Evolutionary conservation across 2,888 invertebrate genomes (phyloP).

Genomic region (Himalopsyche kuldschensis): DNA sequence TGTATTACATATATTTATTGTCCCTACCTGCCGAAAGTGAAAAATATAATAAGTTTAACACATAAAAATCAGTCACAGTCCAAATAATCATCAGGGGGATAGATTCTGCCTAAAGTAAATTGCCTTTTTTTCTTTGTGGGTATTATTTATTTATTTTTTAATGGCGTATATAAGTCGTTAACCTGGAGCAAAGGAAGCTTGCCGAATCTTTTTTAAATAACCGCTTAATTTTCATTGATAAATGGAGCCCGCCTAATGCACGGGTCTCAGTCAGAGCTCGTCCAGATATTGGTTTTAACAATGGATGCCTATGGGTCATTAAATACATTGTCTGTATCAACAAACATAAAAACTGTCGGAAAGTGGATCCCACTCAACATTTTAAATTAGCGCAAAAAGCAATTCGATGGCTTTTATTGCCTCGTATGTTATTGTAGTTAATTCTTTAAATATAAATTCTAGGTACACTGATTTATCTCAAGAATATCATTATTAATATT

Average conservation of each 20-base stretch:
- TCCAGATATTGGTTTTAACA: constrained; percentile 6
- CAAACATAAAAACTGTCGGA: constrained; percentile 6
- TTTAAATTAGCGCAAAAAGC: not conserved
- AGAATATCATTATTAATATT: too few species aligned
- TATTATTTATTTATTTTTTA: constrained; percentile 14
- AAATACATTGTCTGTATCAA: constrained; percentile 21
- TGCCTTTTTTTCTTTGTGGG: constrained; percentile 6
- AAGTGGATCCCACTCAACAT: not conserved
- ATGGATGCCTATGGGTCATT: constrained; percentile 17
- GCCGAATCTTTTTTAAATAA: constrained; percentile 38
- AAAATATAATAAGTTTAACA: not conserved
- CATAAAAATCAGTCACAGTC: not conserved
- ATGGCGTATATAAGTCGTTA: constrained; percentile 33
- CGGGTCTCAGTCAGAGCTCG: not conserved
- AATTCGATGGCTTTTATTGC: not conserved
- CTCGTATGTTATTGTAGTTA: not conserved
- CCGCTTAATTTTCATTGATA: constrained; percentile 40
- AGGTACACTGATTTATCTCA: too few species aligned
- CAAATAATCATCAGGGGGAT: not conserved
- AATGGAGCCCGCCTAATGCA: constrained; percentile 32
- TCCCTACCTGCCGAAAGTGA: not conserved
- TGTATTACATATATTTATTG: too few species aligned
- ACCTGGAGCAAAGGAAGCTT: constrained; percentile 29
- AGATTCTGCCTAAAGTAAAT: constrained; percentile 6
- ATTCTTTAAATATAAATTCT: not conserved